Conservation (phyloP, 2,113 vertebrate genomes). For the Lepisosteus osseus region DNA sequence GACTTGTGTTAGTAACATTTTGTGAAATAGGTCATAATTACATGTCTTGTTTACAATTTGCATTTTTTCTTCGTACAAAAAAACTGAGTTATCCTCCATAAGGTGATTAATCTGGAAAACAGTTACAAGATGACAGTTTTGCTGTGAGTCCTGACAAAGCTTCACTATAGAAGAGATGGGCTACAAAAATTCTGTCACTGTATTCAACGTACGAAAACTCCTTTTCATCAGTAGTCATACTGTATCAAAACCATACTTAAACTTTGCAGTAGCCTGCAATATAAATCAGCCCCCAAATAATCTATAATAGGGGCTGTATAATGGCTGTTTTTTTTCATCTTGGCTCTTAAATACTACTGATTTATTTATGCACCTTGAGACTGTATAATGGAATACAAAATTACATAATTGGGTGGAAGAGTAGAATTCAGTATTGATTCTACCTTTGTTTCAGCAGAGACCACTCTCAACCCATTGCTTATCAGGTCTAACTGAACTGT, state of each 20-base stretch:
- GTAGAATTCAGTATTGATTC: slow-evolving; percentile 14
- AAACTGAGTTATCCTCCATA: not conserved
- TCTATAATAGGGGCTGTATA: not conserved
- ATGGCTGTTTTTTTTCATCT: not conserved
- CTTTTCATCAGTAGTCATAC: not conserved
- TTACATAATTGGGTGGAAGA: not conserved
- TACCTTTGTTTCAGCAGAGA: not conserved
- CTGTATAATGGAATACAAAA: not conserved
- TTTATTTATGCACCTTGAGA: slow-evolving; percentile 5
- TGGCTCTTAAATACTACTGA: not conserved
- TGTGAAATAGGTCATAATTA: not conserved
- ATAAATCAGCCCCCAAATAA: too few species aligned
- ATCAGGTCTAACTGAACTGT: not conserved
- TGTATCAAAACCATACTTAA: not conserved
- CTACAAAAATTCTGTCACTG: not conserved
- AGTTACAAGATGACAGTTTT: slow-evolving; percentile 5
- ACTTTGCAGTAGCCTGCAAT: not conserved
- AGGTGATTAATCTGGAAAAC: slow-evolving; percentile 4
- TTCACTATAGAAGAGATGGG: not conserved
- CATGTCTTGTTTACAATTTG: not conserved
- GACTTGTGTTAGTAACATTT: not conserved
- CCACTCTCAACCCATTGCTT: slow-evolving; percentile 2
- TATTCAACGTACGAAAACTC: not conserved
- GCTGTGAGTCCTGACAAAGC: not conserved
- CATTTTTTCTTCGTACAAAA: slow-evolving; percentile 1